These are phyloP conservation scores for Cherax quadricarinatus DNA, from an alignment of 1,140 invertebrate species.

Conservation along the genomic window DNA sequence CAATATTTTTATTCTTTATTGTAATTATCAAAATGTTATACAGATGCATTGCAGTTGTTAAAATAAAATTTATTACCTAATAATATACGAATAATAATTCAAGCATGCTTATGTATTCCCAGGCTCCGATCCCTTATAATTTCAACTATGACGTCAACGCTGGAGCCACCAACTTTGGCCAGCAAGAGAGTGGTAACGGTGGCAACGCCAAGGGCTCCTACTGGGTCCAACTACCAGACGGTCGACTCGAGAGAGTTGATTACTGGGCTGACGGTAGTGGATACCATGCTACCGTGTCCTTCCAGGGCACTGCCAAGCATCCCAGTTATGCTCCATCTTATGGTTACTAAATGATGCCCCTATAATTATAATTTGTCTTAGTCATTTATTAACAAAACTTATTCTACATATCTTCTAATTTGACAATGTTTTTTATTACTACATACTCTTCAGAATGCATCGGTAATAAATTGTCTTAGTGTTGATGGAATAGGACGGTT, in stretches of 20 bases:
- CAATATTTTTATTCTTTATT: background rate
- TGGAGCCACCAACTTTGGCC: constrained; percentile 62
- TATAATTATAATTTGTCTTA: too few species aligned
- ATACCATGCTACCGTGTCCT: constrained; percentile 65
- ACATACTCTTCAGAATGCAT: too few species aligned
- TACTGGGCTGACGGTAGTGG: constrained; percentile 71
- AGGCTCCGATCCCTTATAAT: constrained; percentile 55
- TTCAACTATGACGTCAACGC: constrained; percentile 73
- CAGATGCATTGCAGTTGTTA: background rate
- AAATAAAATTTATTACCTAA: too few species aligned
- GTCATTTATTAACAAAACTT: too few species aligned
- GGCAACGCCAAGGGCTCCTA: constrained; percentile 69
- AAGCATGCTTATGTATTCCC: background rate
- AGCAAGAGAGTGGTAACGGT: constrained; percentile 69
- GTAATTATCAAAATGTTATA: background rate
- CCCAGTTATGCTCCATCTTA: constrained; percentile 1
- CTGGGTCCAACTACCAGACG: constrained; percentile 73
- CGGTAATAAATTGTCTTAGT: too few species aligned
- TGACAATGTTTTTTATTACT: too few species aligned
- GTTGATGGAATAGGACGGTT: too few species aligned
- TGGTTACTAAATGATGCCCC: too few species aligned
- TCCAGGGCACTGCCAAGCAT: constrained; percentile 64
- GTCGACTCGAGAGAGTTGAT: constrained; percentile 68
- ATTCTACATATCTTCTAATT: too few species aligned
- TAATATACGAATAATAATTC: background rate